These are phyloP conservation scores for Rhopalosiphum nymphaeae DNA, from an alignment of 2,888 invertebrate genomes.

Conservation along the genomic window DNA sequence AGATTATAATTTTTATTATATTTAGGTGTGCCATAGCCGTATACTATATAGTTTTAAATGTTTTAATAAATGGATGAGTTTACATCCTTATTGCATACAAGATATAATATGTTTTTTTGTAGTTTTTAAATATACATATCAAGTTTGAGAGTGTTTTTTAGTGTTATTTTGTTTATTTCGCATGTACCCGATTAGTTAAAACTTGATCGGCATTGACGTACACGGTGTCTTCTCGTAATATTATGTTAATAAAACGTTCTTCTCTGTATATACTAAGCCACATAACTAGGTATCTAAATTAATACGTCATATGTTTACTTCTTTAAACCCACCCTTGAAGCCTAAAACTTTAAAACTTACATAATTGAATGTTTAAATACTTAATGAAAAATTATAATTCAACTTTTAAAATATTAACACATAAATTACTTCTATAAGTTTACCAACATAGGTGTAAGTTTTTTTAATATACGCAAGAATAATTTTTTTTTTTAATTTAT, in stretches of 20 bases:
- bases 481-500: not conserved
- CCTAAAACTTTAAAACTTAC: not conserved
- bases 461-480: not conserved
- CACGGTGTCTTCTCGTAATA: not conserved
- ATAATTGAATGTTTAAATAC: not conserved
- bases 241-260: not conserved
- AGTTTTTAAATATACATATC: constrained; percentile 38
- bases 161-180: constrained; percentile 36
- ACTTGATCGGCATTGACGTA: constrained; percentile 18
- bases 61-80: not conserved
- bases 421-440: not conserved
- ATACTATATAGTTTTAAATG: not conserved
- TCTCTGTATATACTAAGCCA: not conserved
- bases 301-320: not conserved
- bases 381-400: not conserved
- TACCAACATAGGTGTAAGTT: not conserved
- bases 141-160: constrained; percentile 45
- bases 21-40: not conserved
- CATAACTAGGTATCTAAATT: not conserved
- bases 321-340: not conserved
- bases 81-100: not conserved
- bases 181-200: constrained; percentile 26
- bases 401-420: not conserved
- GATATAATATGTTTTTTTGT: not conserved
- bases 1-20: not conserved